These are phyloP conservation scores for Cancer borealis DNA, from an alignment of 2,888 invertebrate genomes.

Conservation along the genomic window DNA sequence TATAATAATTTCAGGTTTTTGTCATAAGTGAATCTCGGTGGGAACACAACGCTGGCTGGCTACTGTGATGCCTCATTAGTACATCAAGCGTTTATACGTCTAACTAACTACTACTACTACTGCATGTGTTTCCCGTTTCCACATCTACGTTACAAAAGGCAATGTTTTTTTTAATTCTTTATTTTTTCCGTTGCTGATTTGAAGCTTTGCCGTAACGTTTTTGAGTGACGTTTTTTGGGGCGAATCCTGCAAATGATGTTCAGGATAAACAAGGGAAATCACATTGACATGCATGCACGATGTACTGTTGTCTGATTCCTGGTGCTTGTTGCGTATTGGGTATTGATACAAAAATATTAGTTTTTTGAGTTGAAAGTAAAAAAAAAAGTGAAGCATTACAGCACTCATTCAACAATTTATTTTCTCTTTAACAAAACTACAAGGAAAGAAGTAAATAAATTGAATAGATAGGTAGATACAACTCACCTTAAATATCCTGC, in stretches of 20 bases:
- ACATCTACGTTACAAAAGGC: too few species aligned
- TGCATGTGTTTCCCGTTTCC: too few species aligned
- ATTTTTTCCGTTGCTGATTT: neutral
- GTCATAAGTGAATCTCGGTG: too few species aligned
- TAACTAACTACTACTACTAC: too few species aligned
- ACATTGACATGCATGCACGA: neutral
- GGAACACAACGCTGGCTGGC: too few species aligned
- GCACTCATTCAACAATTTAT: neutral
- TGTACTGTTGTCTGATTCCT: neutral
- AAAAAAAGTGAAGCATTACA: neutral
- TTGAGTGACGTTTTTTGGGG: neutral
- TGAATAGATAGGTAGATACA: neutral
- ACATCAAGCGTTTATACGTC: too few species aligned
- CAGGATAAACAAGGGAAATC: neutral
- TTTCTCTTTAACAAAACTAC: neutral
- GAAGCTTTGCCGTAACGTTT: neutral
- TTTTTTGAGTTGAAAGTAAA: neutral
- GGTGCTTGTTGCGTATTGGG: neutral
- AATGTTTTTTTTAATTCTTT: neutral
- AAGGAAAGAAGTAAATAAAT: neutral
- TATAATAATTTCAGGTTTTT: too few species aligned
- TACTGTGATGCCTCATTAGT: too few species aligned
- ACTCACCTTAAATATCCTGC: slow-evolving; percentile 96
- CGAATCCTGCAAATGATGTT: neutral
- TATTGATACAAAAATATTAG: neutral